Base-by-base conservation (phyloP, 2,113 vertebrate genomes). In the Lathamus discolor region DNA sequence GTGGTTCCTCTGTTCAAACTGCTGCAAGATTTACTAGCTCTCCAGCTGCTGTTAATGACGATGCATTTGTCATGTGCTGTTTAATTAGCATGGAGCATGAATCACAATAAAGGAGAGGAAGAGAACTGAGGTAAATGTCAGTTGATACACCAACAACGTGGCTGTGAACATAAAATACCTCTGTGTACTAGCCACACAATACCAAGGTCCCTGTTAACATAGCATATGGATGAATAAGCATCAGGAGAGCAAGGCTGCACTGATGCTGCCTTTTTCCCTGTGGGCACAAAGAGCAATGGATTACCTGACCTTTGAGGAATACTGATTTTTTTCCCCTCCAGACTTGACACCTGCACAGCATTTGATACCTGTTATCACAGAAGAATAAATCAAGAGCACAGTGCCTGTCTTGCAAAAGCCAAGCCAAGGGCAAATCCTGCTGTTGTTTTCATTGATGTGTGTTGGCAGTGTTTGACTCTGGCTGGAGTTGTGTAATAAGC, bases 371-470 rank as follows among this genome's bases (percentile, higher is more conserved):
- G 66, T 57, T 93, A 66, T 72, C 4, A 0, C 23, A 73, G 59
- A 76, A 86, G 76, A 82, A 37, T 69, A 93, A 96, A 94, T 64
- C 81, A 86, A 92, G 74, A 82, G 52, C 35, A 63, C 2, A 0
- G 41, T 52, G 35, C 48, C 62, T 87, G 66, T 68, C 86, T 76
- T 66, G 48, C 48, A 64, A 46, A 72, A 89, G 69, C 81, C 61
- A 88, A 90, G 88, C 52, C 92, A 70, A 88, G 75, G 93, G 80
- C 91, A 93, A 93, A 97, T 74, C 86, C 66, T 87, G 69, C 57
- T 0, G 0, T 97, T 86, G 18, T 82, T 62, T 84, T 95, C 67
- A 18, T 6, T 91, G 83, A 78, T 92, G 81, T 61, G 48, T 33
- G 33, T 13, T 95, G 93, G 91, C 91, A 87, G 52, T 11, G 17